Conservation (phyloP, 2,113 vertebrate genomes). For the Perca schrenkii region DNA sequence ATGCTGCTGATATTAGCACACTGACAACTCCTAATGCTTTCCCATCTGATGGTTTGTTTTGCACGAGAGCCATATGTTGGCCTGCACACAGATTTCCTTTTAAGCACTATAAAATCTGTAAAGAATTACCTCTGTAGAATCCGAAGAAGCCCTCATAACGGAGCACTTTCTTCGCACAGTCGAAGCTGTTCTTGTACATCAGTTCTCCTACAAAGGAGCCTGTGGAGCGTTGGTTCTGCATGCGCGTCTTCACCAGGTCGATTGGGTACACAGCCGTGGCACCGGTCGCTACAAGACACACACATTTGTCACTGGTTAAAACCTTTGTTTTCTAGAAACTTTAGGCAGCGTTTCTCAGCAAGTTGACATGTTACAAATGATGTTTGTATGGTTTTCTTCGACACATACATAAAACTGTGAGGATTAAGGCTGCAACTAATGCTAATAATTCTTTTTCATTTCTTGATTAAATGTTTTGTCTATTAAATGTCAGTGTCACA, state of each 20-base stretch:
- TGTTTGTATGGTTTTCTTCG: background rate
- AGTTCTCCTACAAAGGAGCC: slow-evolving; percentile 93
- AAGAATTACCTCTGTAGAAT: slow-evolving; percentile 92
- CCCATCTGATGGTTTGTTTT: slow-evolving; percentile 43
- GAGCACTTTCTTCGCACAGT: slow-evolving; percentile 96
- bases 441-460: background rate
- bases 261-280: slow-evolving; percentile 97
- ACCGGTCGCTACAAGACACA: slow-evolving; percentile 88
- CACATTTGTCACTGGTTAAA: background rate
- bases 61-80: slow-evolving; percentile 29
- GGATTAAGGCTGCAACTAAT: background rate
- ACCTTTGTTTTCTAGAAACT: background rate
- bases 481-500: background rate
- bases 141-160: slow-evolving; percentile 95
- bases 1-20: slow-evolving; percentile 66
- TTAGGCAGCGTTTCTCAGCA: background rate
- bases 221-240: slow-evolving; percentile 95
- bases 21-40: slow-evolving; percentile 54
- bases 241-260: slow-evolving; percentile 97
- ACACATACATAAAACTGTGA: background rate
- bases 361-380: background rate
- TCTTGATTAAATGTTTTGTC: background rate
- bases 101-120: background rate
- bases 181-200: slow-evolving; percentile 98
- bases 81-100: slow-evolving; percentile 8